Evolutionary conservation across 2,888 invertebrate genomes (phyloP).

Genomic region (Hecatera dysodea): DNA sequence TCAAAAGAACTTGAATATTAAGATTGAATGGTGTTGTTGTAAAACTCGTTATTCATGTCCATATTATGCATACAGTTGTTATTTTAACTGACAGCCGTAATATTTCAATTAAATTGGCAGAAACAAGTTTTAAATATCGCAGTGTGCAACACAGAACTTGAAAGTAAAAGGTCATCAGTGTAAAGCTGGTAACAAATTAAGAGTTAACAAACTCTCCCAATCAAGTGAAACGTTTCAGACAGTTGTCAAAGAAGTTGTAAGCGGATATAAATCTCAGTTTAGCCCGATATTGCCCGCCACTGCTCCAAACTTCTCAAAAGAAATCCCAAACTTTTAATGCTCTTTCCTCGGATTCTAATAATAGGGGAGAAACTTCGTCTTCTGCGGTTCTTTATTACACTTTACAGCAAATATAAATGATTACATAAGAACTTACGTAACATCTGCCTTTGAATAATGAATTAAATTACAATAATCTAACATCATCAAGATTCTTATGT

Average conservation of each 20-base stretch:
- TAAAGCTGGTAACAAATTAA: slow-evolving; percentile 65
- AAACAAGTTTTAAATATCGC: slow-evolving; percentile 49
- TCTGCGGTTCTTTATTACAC: slow-evolving; percentile 72
- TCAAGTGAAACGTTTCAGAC: slow-evolving; percentile 79
- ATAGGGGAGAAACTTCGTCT: slow-evolving; percentile 79
- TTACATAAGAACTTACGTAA: slow-evolving; percentile 53
- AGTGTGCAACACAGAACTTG: slow-evolving; percentile 36
- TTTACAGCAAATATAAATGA: slow-evolving; percentile 64
- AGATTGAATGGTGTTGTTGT: slow-evolving; percentile 25
- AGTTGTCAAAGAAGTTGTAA: slow-evolving; percentile 83
- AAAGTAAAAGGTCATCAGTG: slow-evolving; percentile 55
- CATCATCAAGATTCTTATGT: slow-evolving; percentile 47
- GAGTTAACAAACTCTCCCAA: slow-evolving; percentile 74
- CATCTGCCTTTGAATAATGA: slow-evolving; percentile 53
- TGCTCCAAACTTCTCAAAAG: slow-evolving; percentile 80
- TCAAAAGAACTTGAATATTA: slow-evolving; percentile 40
- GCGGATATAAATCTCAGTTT: slow-evolving; percentile 85
- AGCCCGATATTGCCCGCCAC: slow-evolving; percentile 81
- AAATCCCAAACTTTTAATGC: slow-evolving; percentile 86
- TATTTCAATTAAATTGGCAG: slow-evolving; percentile 49
- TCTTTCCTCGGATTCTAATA: slow-evolving; percentile 83
- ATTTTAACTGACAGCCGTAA: slow-evolving; percentile 27
- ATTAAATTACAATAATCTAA: slow-evolving; percentile 52
- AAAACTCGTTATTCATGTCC: slow-evolving; percentile 43
- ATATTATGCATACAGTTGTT: slow-evolving; percentile 26